Evolutionary conservation across 2,888 invertebrate species (phyloP), one percentile per base, ranked within the genome.

Genomic region (Syritta pipiens): DNA sequence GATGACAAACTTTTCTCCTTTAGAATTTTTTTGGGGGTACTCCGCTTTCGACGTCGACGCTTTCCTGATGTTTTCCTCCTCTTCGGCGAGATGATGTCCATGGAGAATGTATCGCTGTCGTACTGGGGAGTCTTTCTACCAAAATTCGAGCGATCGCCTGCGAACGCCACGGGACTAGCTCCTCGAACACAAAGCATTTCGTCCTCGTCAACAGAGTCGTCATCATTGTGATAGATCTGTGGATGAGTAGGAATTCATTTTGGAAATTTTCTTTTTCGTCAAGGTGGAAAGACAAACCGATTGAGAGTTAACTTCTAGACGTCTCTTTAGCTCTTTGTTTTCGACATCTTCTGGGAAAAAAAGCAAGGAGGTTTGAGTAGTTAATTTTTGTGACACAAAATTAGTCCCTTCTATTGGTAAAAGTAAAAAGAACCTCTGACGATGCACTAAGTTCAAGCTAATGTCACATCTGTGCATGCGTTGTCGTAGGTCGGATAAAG

Each of bases 151-250:
- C 37, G 42, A 24, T 63, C 44, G 9, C n/a, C 26, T 7, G 57
- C 19, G 22, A 48, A 53, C 0, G 53, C 17, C 0, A 32, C 4
- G 1, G 77, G 77, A 22, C 77, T 77, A 7, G 71, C 77, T 4
- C 77, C 77, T 7, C 77, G 77, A 1, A 77, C 77, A 55, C 77
- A 77, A 22, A 77, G 48, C 77, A 77, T 77, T 46, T 77, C 77
- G 20, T 72, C 53, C 24, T 77, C 77, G 12, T 67, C 72, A 12
- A 65, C 5, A 6, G 40, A 22, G 9, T 48, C 28, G 2, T 44
- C 26, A 6, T 71, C 55, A 5, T 37, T 14, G 10, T 10, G 26
- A 40, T 40, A 65, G n/a, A 3, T 10, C 71, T 75, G n/a, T 1
- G 6, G 1, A 12, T 9, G 4, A 19, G 17, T 5, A 26, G 2